Percentiles rank a stretch among this genome's conserved stretches.
phyloP scores from a whole-genome alignment of 1,140 invertebrate species.

The Aphelenchoides besseyi region DNA sequence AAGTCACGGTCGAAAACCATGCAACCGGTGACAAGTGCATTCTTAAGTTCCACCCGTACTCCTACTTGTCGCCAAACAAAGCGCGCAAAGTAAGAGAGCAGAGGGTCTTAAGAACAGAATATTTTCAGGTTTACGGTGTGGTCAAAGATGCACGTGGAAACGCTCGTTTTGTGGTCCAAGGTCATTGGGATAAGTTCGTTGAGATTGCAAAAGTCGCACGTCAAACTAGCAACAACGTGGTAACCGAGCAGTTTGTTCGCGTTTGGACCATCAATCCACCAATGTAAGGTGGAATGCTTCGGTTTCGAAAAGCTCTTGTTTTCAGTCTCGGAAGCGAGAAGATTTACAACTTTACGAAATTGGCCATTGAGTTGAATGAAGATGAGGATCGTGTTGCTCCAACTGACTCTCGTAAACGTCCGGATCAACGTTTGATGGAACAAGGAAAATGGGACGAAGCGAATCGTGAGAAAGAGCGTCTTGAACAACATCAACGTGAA shows the following conservation, averaged over 20 bases:
- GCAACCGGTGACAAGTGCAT: constrained; percentile 81
- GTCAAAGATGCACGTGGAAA: constrained; percentile 69
- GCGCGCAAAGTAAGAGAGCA: constrained; percentile 71
- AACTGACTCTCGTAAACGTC: constrained; percentile 83
- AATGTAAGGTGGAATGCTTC: constrained; percentile 2
- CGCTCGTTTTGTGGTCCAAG: constrained; percentile 77
- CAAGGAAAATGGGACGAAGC: constrained; percentile 90
- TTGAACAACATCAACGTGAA: constrained; percentile 87
- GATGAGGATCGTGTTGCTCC: constrained; percentile 84
- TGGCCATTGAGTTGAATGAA: constrained; percentile 94
- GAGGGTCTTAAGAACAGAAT: neutral
- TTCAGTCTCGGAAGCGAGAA: constrained; percentile 66
- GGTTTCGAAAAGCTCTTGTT: neutral
- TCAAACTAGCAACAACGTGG: constrained; percentile 63
- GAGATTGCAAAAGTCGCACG: constrained; percentile 83
- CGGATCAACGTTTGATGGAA: constrained; percentile 96
- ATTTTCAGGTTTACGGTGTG: constrained; percentile 72
- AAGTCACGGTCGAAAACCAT: constrained; percentile 88
- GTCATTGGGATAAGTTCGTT: constrained; percentile 89
- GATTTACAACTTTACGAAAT: constrained; percentile 87
- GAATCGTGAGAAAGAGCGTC: constrained; percentile 77
- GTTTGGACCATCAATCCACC: constrained; percentile 21
- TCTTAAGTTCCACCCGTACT: constrained; percentile 91
- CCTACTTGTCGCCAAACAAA: constrained; percentile 88
- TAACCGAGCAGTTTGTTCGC: neutral